Conservation (phyloP, 2,888 invertebrate genomes). For the Drosophila greeni region DNA sequence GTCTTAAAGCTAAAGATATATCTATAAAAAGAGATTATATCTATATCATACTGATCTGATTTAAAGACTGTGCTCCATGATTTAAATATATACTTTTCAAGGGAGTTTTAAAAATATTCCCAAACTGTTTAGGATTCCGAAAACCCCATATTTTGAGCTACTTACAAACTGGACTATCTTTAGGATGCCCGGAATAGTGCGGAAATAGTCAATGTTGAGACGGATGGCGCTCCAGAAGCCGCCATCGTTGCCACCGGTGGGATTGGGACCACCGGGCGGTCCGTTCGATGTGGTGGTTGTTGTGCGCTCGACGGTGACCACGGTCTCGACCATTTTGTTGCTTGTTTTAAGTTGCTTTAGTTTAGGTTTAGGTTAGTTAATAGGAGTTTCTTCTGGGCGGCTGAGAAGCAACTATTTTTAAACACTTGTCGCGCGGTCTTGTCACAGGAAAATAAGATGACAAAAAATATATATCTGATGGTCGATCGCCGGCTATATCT, state of each 20-base stretch:
- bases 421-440: slow-evolving; percentile 47
- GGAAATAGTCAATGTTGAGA: slow-evolving; percentile 89
- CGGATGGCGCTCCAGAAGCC: slow-evolving; percentile 84
- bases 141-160: slow-evolving; percentile 13
- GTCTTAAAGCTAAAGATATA: neutral
- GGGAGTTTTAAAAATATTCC: neutral
- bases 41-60: neutral
- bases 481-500: slow-evolving; percentile 30
- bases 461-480: slow-evolving; percentile 37
- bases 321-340: slow-evolving; percentile 89
- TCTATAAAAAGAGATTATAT: neutral
- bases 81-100: neutral
- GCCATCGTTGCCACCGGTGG: slow-evolving; percentile 75
- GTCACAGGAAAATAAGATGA: slow-evolving; percentile 42
- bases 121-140: neutral
- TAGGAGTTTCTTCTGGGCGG: slow-evolving; percentile 28
- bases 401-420: slow-evolving; percentile 52
- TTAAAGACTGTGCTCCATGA: neutral
- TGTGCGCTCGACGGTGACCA: slow-evolving; percentile 87
- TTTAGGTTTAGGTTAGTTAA: neutral
- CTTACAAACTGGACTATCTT: slow-evolving; percentile 91
- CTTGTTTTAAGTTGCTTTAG: slow-evolving; percentile 15
- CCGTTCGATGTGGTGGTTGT: slow-evolving; percentile 78
- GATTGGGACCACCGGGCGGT: slow-evolving; percentile 68
- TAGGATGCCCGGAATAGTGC: slow-evolving; percentile 88